phyloP scores from a whole-genome alignment of 2,797 vertebrate genomes.

The Lacerta viridis region DNA sequence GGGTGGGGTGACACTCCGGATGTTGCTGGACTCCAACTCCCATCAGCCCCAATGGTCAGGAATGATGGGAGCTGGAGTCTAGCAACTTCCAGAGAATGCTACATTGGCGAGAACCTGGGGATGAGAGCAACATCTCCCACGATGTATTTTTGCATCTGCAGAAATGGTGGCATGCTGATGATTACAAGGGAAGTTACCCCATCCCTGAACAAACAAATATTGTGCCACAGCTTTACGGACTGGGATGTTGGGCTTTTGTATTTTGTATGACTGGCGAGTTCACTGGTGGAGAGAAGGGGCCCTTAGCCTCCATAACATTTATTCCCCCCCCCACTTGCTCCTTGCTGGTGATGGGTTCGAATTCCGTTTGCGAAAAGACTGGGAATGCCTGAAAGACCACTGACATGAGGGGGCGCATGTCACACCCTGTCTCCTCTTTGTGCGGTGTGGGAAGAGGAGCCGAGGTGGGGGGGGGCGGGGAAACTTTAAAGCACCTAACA shows the following conservation, averaged over 20 bases:
- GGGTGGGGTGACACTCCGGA: too few species aligned
- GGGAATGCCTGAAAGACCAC: neutral
- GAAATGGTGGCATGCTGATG: too few species aligned
- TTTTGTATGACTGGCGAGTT: neutral
- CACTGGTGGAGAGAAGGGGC: neutral
- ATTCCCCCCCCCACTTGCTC: too few species aligned
- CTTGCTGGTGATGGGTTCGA: neutral
- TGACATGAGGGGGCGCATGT: too few species aligned
- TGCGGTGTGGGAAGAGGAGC: neutral
- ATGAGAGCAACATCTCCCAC: neutral
- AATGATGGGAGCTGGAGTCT: neutral
- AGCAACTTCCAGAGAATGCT: neutral
- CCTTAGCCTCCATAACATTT: neutral
- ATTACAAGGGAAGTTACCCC: neutral
- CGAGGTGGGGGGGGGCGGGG: too few species aligned
- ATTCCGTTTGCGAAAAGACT: neutral
- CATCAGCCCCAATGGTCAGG: neutral
- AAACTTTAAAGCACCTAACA: neutral
- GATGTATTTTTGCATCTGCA: neutral
- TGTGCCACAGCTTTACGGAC: neutral
- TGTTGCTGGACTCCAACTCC: neutral
- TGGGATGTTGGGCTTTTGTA: too few species aligned
- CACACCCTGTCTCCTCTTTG: neutral
- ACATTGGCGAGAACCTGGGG: neutral
- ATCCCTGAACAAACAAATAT: neutral